Base-by-base conservation (phyloP, 2,797 vertebrate species). In the Podargus strigoides region DNA sequence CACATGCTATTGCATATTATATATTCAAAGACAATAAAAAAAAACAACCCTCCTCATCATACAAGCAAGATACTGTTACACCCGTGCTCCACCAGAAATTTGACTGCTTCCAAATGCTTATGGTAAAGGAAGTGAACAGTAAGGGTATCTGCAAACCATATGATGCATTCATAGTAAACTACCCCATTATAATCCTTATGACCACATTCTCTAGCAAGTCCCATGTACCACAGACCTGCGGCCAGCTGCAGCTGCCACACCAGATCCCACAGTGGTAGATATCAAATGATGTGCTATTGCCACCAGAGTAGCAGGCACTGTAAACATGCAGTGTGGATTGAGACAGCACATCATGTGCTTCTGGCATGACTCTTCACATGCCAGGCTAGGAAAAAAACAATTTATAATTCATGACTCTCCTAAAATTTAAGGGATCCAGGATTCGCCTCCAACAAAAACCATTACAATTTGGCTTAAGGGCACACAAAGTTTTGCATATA, bases 251-350 rank as follows among this genome's bases (percentile, higher is more conserved):
- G n/a, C 59, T 80, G 53, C 59, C 37, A 34, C 39, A 19, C 37
- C 59, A 28, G 23, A n/a, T 30, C 34, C 46, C 58, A 20, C 47
- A 41, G 30, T 5, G 24, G 18, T 9, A n/a, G 37, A 6, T 30
- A 28, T 0, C 0, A 1, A 49, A 27, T 11, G 15, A n/a, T 7
- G 6, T 10, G 30, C 30, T n/a, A 12, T 5, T 47, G 60, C 50
- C 37, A n/a, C 18, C 52, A 27, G 50, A 56, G 50, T 26, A 55
- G 36, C 41, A n/a, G 24, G 14, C 10, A 14, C 22, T 4, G 11
- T 26, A 46, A 49, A 18, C 26, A 14, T 0, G 2, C 10, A 44
- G 18, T 2, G 4, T 3, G 26, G 28, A 19, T 5, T n/a, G 36
- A 55, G 70, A 52, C 7, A 50, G n/a, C 8, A 64, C 21, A 4